Conservation (phyloP, 2,113 vertebrate species). For the Cacatua alba region DNA sequence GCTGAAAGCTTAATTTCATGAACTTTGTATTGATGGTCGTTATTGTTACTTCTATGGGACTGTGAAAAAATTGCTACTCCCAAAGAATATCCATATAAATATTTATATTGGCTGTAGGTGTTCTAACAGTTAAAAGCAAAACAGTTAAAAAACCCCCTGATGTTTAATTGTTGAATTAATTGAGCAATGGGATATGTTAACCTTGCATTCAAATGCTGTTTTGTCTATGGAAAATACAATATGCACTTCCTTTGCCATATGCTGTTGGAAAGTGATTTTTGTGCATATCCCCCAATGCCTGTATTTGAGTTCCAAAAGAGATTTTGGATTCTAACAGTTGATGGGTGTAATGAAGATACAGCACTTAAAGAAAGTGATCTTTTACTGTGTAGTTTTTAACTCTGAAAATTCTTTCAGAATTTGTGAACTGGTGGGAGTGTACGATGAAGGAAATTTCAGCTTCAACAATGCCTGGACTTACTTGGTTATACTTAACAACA, state of each 20-base stretch:
- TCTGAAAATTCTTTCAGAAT: conserved; percentile 78
- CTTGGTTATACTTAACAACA: conserved; percentile 95
- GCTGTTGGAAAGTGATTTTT: background rate
- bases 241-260: background rate
- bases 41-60: background rate
- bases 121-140: background rate
- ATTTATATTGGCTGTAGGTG: background rate
- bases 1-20: background rate
- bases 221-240: background rate
- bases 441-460: conserved; percentile 97
- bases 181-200: background rate
- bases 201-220: background rate
- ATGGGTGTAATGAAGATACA: background rate
- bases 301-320: background rate
- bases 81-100: background rate
- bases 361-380: background rate
- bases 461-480: conserved; percentile 98
- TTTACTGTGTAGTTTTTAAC: background rate
- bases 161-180: background rate
- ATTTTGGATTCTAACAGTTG: background rate
- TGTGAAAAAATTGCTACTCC: background rate
- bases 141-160: background rate
- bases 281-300: background rate
- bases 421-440: conserved; percentile 89
- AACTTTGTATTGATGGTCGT: background rate